Evolutionary conservation across 2,113 vertebrate genomes (phyloP), one percentile per base, ranked within the genome.

Genomic region (Poeciliopsis prolifica): DNA sequence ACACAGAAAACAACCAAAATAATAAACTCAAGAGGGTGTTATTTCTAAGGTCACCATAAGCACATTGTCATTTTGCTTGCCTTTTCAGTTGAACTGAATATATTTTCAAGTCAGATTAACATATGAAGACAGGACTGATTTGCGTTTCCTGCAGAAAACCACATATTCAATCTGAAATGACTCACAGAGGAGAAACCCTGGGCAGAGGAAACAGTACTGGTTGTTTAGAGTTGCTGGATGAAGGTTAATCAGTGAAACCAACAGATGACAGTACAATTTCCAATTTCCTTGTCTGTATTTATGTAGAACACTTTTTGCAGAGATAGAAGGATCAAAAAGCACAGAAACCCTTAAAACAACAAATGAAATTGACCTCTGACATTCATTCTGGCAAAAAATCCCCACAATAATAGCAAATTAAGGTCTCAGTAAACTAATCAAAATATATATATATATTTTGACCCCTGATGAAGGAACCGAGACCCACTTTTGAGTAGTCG

Each of bases 371-470:
- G 63, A 65, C 6, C 54, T 63, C 37, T 74, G 75, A n/a, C 19
- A 29, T 30, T 51, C 30, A 15, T 67, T 74, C 70, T 35, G 30
- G 0, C 68, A 72, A 31, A 70, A 70, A 71, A 68, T 60, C 31
- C 31, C 2, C 4, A 58, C 30, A 4, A 48, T 72, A 51, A 15
- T 12, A 72, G 42, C 35, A 65, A n/a, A 30, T 37, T 4, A 17
- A 42, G 12, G 37, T 73, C 30, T 54, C 24, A 33, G 58, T 44
- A 40, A 13, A 68, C 24, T 1, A 24, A 29, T 40, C 9, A 0
- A 30, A n/a, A 65, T 42, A 70, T 35, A 42, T 74, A 42, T 74
- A 44, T 26, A 48, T 70, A 63, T 74, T 58, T 60, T 31, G 44
- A 71, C 62, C 63, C 31, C 69, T 65, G 33, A 68, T 68, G 42